Evolutionary conservation across 53 echinoderm and acorn worm species (phyloP), one percentile per base, ranked within the genome.

Genomic region (Antedon mediterranea): DNA sequence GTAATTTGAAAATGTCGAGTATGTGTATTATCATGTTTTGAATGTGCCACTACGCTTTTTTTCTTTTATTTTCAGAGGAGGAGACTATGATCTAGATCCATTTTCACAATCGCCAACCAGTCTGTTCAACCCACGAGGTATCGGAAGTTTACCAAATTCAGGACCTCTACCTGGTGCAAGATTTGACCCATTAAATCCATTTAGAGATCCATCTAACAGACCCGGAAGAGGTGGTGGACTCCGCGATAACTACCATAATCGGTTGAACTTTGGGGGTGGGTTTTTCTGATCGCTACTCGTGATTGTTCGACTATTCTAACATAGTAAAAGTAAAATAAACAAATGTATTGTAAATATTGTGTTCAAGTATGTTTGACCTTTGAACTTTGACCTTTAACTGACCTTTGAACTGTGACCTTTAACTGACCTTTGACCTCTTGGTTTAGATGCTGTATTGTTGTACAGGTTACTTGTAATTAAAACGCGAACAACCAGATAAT

Each of bases 61-160:
- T n/a, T n/a, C n/a, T n/a, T n/a, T n/a, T 32, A 37, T 44, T 28
- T 76, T 31, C 89, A 94, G 94, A 79, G 94, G 94, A 34, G 94
- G 94, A 28, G 87, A 91, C 44, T 89, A 89, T 81, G 94, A 94
- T 77, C 76, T 88, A 28, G 81, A 94, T 31, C 94, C 94, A 26
- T 94, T 94, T 76, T 42, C 71, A 27, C 76, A 77, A 31, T 77
- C 31, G 3, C 31, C 74, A 3, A 30, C 9, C 23, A 34, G 32
- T 14, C 20, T 33, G 26, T 34, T 34, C 7, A 33, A 33, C 34
- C 32, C 32, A 32, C 76, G 32, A 76, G 28, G 28, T 33, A 32
- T 33, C 7, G 33, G 86, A 28, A 78, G 79, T 76, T 74, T 82
- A 28, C 86, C 86, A 41, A 74, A 77, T 20, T 41, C 74, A 20